Percentiles rank a stretch among this genome's conserved stretches.
Evolutionary conservation across 2,113 vertebrate species (phyloP).

Genomic region (Podocnemis expansa): DNA sequence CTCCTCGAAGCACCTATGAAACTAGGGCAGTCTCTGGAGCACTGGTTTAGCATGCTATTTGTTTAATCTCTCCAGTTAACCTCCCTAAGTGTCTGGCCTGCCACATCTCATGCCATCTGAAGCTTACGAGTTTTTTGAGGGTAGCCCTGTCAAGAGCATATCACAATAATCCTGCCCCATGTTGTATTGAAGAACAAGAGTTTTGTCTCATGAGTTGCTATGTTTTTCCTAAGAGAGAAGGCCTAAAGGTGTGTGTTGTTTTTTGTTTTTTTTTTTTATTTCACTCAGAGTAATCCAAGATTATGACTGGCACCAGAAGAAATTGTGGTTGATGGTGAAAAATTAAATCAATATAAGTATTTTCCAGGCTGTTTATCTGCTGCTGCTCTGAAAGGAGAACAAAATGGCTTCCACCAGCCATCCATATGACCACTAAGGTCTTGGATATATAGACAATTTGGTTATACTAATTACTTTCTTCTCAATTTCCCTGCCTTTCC

Average conservation of each 20-base stretch:
- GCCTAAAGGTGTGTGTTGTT: no score
- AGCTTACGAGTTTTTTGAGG: neutral
- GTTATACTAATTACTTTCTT: neutral
- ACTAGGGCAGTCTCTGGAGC: neutral
- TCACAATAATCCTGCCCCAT: neutral
- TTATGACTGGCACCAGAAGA: neutral
- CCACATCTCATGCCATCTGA: neutral
- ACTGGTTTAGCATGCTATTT: neutral
- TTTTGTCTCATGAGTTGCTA: neutral
- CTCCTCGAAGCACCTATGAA: neutral
- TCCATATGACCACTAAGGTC: neutral
- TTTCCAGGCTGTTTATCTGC: neutral
- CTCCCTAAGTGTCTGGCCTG: neutral
- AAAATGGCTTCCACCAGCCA: neutral
- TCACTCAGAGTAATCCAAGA: neutral
- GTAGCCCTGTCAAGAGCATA: neutral
- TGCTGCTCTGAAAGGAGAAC: neutral
- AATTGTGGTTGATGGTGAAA: neutral
- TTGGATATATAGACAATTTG: neutral
- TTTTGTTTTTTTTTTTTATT: neutral
- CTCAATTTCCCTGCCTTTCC: neutral
- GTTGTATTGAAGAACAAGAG: neutral
- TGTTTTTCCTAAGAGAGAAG: neutral
- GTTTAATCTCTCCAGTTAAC: neutral
- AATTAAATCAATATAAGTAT: neutral